Evolutionary conservation across 2,113 vertebrate genomes (phyloP).

Genomic region (Collichthys lucidus): DNA sequence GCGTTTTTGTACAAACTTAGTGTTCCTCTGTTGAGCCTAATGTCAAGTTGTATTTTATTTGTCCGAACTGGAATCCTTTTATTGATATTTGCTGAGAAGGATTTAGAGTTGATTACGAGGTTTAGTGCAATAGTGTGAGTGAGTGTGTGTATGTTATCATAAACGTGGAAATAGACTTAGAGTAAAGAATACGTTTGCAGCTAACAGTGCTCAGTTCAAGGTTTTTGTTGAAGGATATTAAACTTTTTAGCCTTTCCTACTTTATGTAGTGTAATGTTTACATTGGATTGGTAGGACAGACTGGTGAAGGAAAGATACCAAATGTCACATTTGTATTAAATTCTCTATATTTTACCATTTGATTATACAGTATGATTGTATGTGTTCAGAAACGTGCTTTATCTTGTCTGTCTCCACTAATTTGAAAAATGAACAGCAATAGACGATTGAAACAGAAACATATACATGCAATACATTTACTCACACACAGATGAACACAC

Average conservation of each 20-base stretch:
- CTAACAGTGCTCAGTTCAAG: conserved; percentile 36
- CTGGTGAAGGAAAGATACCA: conserved; percentile 64
- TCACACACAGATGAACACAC: conserved; percentile 9
- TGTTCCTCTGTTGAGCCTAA: conserved; percentile 67
- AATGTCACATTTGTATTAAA: conserved; percentile 69
- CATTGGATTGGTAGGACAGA: conserved; percentile 67
- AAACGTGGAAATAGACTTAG: conserved; percentile 57
- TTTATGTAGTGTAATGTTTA: conserved; percentile 80
- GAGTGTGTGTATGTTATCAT: conserved; percentile 57
- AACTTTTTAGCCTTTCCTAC: conserved; percentile 70
- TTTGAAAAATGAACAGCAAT: conserved; percentile 74
- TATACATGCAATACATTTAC: conserved; percentile 57
- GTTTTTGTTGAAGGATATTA: conserved; percentile 41
- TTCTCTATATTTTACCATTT: conserved; percentile 62
- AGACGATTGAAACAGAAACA: conserved; percentile 54
- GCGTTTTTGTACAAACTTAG: conserved; percentile 74
- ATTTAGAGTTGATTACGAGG: conserved; percentile 56
- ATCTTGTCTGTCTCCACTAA: conserved; percentile 45
- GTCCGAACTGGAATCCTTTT: conserved; percentile 44
- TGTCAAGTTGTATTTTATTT: conserved; percentile 72
- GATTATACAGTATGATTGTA: conserved; percentile 63
- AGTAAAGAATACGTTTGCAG: conserved; percentile 55
- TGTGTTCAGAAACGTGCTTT: conserved; percentile 61
- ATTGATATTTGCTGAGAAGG: conserved; percentile 62
- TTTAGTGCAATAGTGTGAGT: conserved; percentile 72